A percentile compares a stretch with the other conserved stretches of the same genome.
phyloP scores from a whole-genome alignment of 2,888 invertebrate species.

The Sphecodes monilicornis region DNA sequence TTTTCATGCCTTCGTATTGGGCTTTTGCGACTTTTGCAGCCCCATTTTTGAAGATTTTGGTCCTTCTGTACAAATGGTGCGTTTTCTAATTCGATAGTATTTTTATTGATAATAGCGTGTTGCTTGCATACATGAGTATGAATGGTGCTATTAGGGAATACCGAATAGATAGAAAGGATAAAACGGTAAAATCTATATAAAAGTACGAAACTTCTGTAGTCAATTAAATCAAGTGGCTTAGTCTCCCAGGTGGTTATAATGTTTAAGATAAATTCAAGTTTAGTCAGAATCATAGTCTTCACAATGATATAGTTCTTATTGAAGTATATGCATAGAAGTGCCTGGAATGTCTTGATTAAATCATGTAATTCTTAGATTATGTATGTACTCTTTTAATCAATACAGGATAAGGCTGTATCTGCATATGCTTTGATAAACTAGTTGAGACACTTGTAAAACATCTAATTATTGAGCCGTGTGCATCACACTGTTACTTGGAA shows the following conservation, averaged over 20 bases:
- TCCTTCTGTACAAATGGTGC: slow-evolving; percentile 71
- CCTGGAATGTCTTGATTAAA: slow-evolving; percentile 28
- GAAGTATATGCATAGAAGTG: slow-evolving; percentile 21
- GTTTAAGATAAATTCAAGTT: slow-evolving; percentile 16
- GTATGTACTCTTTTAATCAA: slow-evolving; percentile 10
- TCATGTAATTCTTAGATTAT: slow-evolving; percentile 10
- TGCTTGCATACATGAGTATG: slow-evolving; percentile 52
- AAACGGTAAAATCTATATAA: slow-evolving; percentile 13
- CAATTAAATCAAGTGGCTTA: slow-evolving; percentile 25
- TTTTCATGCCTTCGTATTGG: slow-evolving; percentile 80
- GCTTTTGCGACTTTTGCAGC: slow-evolving; percentile 80
- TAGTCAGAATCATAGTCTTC: slow-evolving; percentile 20
- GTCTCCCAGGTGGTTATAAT: slow-evolving; percentile 23
- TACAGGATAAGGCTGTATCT: slow-evolving; percentile 15
- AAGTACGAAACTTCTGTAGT: slow-evolving; percentile 34
- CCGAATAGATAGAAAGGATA: slow-evolving; percentile 7
- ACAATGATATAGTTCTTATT: slow-evolving; percentile 11
- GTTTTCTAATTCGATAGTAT: slow-evolving; percentile 65
- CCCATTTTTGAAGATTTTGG: slow-evolving; percentile 74
- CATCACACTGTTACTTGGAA: slow-evolving; percentile 22
- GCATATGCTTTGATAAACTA: slow-evolving; percentile 27
- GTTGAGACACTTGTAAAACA: slow-evolving; percentile 15
- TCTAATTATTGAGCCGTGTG: slow-evolving; percentile 10
- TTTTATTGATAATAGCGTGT: slow-evolving; percentile 69
- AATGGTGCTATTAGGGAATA: slow-evolving; percentile 34